Percentiles rank a stretch among this genome's conserved stretches.
phyloP scores from a whole-genome alignment of 2,797 vertebrate species.

The Lemur catta region DNA sequence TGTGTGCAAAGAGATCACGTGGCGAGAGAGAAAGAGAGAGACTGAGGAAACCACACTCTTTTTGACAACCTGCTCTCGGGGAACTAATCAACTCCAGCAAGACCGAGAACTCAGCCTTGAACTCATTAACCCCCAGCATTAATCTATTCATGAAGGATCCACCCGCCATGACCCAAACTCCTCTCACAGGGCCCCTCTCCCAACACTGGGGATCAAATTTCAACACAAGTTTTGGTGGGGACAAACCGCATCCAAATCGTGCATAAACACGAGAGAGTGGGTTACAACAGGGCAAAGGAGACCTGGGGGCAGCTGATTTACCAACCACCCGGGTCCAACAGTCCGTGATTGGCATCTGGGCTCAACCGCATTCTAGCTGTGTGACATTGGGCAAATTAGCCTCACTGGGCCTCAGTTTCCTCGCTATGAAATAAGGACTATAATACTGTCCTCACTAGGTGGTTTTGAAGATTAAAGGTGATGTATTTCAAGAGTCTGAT shows the following conservation, averaged over 20 bases:
- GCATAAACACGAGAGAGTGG: background rate
- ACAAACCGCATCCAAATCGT: background rate
- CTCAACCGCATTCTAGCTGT: background rate
- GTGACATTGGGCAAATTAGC: background rate
- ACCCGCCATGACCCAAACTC: background rate
- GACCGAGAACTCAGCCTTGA: background rate
- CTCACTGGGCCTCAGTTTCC: background rate
- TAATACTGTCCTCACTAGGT: background rate
- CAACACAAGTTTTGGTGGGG: background rate
- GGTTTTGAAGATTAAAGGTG: constrained; percentile 42
- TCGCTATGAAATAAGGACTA: background rate
- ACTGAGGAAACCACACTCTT: background rate
- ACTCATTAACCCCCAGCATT: background rate
- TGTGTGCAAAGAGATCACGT: background rate
- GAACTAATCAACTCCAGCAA: background rate
- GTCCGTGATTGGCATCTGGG: background rate
- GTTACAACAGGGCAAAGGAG: background rate
- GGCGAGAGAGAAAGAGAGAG: background rate
- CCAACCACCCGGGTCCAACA: background rate
- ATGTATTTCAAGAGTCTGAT: constrained; percentile 8
- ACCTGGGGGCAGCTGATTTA: background rate
- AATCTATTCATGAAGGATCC: background rate
- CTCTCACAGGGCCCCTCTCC: background rate
- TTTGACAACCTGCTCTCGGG: background rate
- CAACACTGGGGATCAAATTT: background rate